phyloP scores from a whole-genome alignment of 2,113 vertebrate species.

The Psittacula cyanocephala region DNA sequence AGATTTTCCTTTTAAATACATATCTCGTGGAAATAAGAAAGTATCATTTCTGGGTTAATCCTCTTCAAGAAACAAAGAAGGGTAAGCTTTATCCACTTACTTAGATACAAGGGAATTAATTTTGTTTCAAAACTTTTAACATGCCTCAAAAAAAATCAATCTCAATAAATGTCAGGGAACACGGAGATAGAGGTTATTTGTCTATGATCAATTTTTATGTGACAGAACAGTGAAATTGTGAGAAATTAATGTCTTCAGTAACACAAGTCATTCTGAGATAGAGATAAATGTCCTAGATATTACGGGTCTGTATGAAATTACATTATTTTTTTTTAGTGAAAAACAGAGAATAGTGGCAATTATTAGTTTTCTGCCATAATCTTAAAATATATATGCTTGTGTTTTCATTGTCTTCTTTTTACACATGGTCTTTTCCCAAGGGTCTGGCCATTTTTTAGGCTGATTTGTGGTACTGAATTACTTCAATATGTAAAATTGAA shows the following conservation, averaged over 20 bases:
- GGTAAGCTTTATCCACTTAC: background rate
- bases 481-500: background rate
- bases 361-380: background rate
- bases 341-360: background rate
- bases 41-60: background rate
- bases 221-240: background rate
- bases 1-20: background rate
- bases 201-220: slow-evolving; percentile 19
- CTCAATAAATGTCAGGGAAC: background rate
- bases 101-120: background rate
- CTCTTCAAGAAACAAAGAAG: background rate
- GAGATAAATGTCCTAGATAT: background rate
- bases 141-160: slow-evolving; percentile 17
- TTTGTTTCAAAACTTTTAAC: slow-evolving; percentile 13
- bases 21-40: background rate
- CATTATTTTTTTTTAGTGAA: background rate
- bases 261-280: background rate
- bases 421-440: background rate
- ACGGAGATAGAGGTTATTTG: background rate
- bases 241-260: background rate
- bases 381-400: background rate
- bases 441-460: background rate
- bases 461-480: background rate
- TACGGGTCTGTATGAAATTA: background rate
- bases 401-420: background rate